Evolutionary conservation across 2,888 invertebrate species (phyloP), one percentile per base, ranked within the genome.

Genomic region (Noctua janthe): DNA sequence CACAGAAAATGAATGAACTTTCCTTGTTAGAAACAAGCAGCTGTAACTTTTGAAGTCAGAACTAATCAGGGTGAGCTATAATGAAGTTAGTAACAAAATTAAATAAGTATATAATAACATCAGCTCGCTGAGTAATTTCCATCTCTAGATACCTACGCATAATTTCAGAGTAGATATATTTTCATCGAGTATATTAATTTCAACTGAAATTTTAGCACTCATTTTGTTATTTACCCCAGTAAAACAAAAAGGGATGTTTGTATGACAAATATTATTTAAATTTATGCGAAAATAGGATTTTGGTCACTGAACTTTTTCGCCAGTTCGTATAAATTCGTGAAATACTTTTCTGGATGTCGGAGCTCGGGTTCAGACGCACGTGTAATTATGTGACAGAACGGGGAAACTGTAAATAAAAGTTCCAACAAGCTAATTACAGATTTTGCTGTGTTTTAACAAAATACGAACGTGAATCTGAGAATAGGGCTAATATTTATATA

Each of bases 261-360:
- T 79, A 72, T 79, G 80, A 76, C 80, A 82, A 82, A 88, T 85
- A 80, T 83, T 85, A 88, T 89, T 89, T 84, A 87, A 91, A 91
- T 91, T 85, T 82, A 87, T 80, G 77, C 84, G 74, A 85, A 87
- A 86, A 87, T 87, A 83, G 81, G 84, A 82, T 87, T 85, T 84
- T 64, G 35, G 62, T 64, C 83, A 77, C 78, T 84, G 66, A 89
- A 88, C 82, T 88, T 90, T 90, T 85, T 80, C 59, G 81, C 70
- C 74, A 49, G 79, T 82, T 73, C 74, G 62, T 74, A 83, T 78
- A 81, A 88, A 87, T 87, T 80, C 70, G 79, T 82, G 15, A 77
- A 85, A 88, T 82, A 83, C 66, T 82, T 86, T 82, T 85, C 76
- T 80, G 73, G 62, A 77, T 67, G 76, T 70, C 56, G 59, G 20